Base-by-base conservation (phyloP, 2,113 vertebrate species). In the Symphodus melops region DNA sequence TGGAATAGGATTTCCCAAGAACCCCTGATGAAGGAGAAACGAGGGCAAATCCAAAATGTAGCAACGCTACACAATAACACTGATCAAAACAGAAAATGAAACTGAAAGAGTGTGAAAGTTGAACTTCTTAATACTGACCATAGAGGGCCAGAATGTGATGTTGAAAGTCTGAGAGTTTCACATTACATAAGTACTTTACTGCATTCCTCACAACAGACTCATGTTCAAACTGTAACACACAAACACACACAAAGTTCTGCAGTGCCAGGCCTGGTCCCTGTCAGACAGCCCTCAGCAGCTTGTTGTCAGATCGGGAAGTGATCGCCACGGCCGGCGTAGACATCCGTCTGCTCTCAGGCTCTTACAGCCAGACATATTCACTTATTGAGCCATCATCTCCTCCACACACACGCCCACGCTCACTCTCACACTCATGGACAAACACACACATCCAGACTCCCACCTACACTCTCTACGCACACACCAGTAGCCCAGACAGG, bases 361-460 rank as follows among this genome's bases (percentile, higher is more conserved):
- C 69, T 89, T 85, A 88, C 75, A 64, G 41, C 56, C 82, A 64
- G 78, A 87, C 90, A 75, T 77, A 83, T 74, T 77, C 87, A n/a
- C 72, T 81, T 80, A 90, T 82, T 81, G 87, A 86, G 84, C 82
- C 88, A 90, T 93, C 87, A 87, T 79, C 78, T 72, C 57, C 72
- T 77, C 73, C 80, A 60, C 79, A 80, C 66, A 69, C 76, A 33
- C 28, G 28, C 68, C 58, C 78, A 70, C 71, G 48, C 75, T 21
- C 63, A 41, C 66, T 13, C 75, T 21, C 51, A 33, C 36, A 33
- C 57, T n/a, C 16, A 9, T 67, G 52, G 19, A 28, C 53, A 14
- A 5, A 55, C 44, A 17, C 69, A 20, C 21, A 63, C 42, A 54
- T 55, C 21, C 44, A 62, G 20, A 79, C 66, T 39, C 67, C 46